These are phyloP conservation scores for Omphaloscelis lunosa DNA, from an alignment of 2,888 invertebrate species.

Conservation along the genomic window DNA sequence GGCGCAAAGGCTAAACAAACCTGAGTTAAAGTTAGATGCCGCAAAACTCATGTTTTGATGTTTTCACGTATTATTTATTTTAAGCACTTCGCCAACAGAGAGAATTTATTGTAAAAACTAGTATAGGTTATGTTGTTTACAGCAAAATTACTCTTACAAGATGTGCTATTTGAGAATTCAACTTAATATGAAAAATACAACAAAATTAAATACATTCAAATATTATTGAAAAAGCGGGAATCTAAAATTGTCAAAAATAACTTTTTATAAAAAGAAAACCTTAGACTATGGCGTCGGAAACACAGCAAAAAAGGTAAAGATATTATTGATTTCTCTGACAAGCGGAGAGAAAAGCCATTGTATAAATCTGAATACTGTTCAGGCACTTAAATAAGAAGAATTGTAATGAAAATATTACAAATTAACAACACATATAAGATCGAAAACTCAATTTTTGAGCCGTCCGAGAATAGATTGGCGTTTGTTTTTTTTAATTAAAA, in stretches of 20 bases:
- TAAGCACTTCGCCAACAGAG: background rate
- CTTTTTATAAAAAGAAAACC: conserved; percentile 80
- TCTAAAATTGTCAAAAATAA: conserved; percentile 78
- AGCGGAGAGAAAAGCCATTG: conserved; percentile 8
- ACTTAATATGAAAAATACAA: conserved; percentile 7
- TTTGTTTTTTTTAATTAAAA: conserved; percentile 87
- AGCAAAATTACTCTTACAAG: background rate
- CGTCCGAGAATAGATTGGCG: conserved; percentile 79
- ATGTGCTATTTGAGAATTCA: background rate
- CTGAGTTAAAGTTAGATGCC: background rate
- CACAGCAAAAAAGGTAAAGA: conserved; percentile 68
- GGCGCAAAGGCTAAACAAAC: background rate
- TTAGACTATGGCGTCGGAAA: conserved; percentile 74
- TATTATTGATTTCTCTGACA: conserved; percentile 61
- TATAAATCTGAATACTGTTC: conserved; percentile 28
- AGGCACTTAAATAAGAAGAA: conserved; percentile 22
- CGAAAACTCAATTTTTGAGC: conserved; percentile 62
- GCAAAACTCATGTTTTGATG: background rate
- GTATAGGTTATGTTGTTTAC: conserved; percentile 34
- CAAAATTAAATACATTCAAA: conserved; percentile 62
- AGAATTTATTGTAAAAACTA: background rate
- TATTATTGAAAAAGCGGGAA: conserved; percentile 78
- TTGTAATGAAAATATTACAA: conserved; percentile 6
- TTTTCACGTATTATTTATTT: background rate
- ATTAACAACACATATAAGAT: conserved; percentile 58